phyloP scores from a whole-genome alignment of 2,888 invertebrate species.

The Plagodis dolabraria region DNA sequence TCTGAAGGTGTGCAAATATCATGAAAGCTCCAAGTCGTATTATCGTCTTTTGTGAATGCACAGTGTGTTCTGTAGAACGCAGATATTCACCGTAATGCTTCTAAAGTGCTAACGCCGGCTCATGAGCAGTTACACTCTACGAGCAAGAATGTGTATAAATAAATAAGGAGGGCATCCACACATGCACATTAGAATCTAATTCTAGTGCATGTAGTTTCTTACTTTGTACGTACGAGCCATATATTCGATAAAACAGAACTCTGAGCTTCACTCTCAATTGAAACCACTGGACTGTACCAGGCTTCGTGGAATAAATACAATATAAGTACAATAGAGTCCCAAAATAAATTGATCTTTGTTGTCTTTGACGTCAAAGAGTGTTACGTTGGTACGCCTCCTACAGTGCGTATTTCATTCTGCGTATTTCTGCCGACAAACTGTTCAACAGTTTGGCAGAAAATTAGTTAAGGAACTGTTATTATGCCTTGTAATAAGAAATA shows the following conservation, averaged over 20 bases:
- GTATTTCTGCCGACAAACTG: too few species aligned
- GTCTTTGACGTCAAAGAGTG: slow-evolving; percentile 37
- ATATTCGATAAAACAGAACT: slow-evolving; percentile 3
- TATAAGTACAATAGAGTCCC: slow-evolving; percentile 35
- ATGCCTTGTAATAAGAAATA: slow-evolving; percentile 23
- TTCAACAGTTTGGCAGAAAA: too few species aligned
- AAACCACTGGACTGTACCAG: slow-evolving; percentile 43
- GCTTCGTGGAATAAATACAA: slow-evolving; percentile 39
- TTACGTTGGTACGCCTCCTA: slow-evolving; percentile 32
- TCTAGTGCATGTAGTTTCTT: slow-evolving; percentile 22
- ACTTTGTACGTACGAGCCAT: slow-evolving; percentile 5
- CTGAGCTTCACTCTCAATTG: slow-evolving; percentile 41
- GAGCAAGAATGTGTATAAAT: slow-evolving; percentile 34
- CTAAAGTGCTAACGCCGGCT: slow-evolving; percentile 27
- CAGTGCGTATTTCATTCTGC: background rate
- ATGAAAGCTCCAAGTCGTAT: slow-evolving; percentile 22
- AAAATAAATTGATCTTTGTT: slow-evolving; percentile 21
- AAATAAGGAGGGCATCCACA: slow-evolving; percentile 25
- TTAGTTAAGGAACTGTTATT: too few species aligned
- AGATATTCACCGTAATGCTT: slow-evolving; percentile 20
- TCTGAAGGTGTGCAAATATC: slow-evolving; percentile 19
- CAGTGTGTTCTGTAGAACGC: slow-evolving; percentile 21
- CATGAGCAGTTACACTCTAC: slow-evolving; percentile 28
- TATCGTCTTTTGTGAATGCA: slow-evolving; percentile 27
- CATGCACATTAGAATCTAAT: background rate